A percentile compares a stretch with the other conserved stretches of the same genome.
phyloP scores from a whole-genome alignment of 2,888 invertebrate genomes.

The Spicauda simplicius region DNA sequence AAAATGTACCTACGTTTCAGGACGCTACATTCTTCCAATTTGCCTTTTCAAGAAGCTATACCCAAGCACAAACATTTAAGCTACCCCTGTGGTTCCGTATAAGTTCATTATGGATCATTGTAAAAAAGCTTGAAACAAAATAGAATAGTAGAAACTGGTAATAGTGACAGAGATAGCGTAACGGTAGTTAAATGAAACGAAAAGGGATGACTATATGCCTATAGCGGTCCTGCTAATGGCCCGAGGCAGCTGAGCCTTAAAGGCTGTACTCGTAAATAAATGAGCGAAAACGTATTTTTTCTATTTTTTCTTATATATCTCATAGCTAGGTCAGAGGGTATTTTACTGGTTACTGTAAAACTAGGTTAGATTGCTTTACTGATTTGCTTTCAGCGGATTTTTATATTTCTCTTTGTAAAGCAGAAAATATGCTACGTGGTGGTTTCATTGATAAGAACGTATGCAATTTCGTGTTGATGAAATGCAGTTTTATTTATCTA shows the following conservation, averaged over 20 bases:
- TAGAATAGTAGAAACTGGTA: constrained; percentile 49
- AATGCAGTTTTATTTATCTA: no score
- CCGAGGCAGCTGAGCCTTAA: constrained; percentile 59
- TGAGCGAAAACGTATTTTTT: constrained; percentile 64
- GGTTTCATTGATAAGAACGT: no score
- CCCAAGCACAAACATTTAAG: not conserved
- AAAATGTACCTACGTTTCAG: no score
- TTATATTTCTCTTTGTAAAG: constrained; percentile 1
- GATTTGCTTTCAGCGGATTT: constrained; percentile 4
- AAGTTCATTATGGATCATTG: not conserved
- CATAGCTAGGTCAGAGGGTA: constrained; percentile 43
- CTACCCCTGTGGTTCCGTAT: not conserved
- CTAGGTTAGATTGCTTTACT: constrained; percentile 50
- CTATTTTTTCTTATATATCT: constrained; percentile 55
- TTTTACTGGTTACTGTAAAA: constrained; percentile 46
- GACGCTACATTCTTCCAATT: no score
- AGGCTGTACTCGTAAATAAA: constrained; percentile 73
- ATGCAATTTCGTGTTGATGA: no score
- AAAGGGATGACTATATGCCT: constrained; percentile 53
- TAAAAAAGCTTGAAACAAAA: constrained; percentile 2
- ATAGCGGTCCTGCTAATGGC: constrained; percentile 69
- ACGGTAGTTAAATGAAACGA: constrained; percentile 50
- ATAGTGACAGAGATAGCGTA: constrained; percentile 64
- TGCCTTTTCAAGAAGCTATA: no score
- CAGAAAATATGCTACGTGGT: not conserved